Conservation (phyloP, 1,140 invertebrate genomes). For the Drosophila insularis region DNA sequence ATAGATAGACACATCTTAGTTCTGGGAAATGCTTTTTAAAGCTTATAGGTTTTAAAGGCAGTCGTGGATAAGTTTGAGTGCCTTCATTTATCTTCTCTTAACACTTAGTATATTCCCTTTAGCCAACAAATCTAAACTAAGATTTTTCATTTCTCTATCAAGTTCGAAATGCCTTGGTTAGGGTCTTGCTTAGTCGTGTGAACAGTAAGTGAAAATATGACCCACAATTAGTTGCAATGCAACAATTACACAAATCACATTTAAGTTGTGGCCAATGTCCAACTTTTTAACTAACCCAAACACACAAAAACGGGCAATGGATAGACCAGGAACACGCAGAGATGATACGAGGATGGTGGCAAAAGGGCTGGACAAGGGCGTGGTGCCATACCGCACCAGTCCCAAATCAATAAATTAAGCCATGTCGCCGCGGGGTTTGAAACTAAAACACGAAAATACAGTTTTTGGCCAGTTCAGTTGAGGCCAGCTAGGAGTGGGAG, state of each 20-base stretch:
- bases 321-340: background rate
- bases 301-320: background rate
- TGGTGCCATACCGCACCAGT: slow-evolving; percentile 6
- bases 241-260: slow-evolving; percentile 56
- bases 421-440: slow-evolving; percentile 24
- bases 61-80: too few species aligned
- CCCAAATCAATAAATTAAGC: slow-evolving; percentile 62
- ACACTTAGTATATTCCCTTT: too few species aligned
- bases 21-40: too few species aligned
- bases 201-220: background rate
- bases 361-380: background rate
- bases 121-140: too few species aligned
- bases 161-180: background rate
- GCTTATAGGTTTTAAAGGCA: too few species aligned
- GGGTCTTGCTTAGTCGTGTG: background rate
- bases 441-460: slow-evolving; percentile 23
- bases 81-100: too few species aligned
- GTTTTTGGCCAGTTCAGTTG: slow-evolving; percentile 9
- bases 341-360: background rate
- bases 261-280: slow-evolving; percentile 18
- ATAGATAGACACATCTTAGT: too few species aligned
- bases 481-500: background rate
- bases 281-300: slow-evolving; percentile 9
- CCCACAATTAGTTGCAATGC: slow-evolving; percentile 21
- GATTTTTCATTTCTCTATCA: too few species aligned